Conservation (phyloP, 2,888 invertebrate genomes). For the Sarcophaga rosellei region DNA sequence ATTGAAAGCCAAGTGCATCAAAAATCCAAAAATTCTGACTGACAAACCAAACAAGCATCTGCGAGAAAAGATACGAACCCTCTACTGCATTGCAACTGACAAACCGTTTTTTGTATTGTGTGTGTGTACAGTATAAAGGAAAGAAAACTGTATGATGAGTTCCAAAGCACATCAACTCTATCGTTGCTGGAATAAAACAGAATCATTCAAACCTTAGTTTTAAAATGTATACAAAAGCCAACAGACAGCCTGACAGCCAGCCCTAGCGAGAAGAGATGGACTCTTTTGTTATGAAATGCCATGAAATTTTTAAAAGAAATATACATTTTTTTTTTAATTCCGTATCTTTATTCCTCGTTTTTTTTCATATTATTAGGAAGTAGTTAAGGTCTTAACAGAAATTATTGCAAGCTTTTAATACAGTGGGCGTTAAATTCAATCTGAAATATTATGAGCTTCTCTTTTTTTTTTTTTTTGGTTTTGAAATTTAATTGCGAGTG, state of each 20-base stretch:
- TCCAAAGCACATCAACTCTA: conserved; percentile 40
- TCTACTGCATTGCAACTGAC: conserved; percentile 46
- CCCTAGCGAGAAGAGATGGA: conserved; percentile 2
- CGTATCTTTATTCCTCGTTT: neutral
- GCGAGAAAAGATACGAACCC: neutral
- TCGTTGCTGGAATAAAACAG: neutral
- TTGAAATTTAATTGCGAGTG: neutral
- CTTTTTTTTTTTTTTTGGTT: neutral
- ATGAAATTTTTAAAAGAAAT: neutral
- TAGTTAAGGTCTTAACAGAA: conserved; percentile 13
- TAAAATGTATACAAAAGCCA: neutral
- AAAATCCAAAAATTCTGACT: neutral
- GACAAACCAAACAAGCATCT: neutral
- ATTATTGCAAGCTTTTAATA: conserved; percentile 25
- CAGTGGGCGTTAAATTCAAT: conserved; percentile 41
- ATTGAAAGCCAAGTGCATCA: conserved; percentile 65
- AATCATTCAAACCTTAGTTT: neutral
- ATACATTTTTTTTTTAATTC: conserved; percentile 1
- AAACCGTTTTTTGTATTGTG: conserved; percentile 48
- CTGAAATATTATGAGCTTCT: conserved; percentile 22
- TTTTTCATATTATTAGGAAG: conserved; percentile 36
- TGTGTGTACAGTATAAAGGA: conserved; percentile 4
- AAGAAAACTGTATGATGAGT: conserved; percentile 54
- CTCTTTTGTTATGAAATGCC: too few species aligned
- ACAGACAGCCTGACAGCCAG: neutral